Evolutionary conservation across 2,113 vertebrate genomes (phyloP).

Genomic region (Corvus moneduloides): DNA sequence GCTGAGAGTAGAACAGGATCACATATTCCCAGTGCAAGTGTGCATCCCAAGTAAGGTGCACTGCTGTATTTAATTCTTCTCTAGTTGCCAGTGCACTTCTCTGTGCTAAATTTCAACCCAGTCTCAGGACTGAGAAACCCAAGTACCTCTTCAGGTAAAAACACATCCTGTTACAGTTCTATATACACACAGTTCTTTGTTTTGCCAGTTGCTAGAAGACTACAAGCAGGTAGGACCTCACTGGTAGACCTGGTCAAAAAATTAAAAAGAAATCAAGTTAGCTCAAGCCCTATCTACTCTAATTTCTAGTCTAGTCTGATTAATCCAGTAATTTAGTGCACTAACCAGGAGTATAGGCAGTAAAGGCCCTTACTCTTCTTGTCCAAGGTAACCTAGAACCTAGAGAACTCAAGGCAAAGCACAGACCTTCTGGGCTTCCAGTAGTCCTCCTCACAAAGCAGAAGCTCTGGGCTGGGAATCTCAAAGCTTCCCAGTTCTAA

Average conservation of each 20-base stretch:
- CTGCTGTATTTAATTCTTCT: background rate
- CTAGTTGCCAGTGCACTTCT: background rate
- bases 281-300: background rate
- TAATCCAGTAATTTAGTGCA: background rate
- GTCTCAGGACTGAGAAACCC: background rate
- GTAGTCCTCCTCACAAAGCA: background rate
- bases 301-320: background rate
- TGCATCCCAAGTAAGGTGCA: background rate
- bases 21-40: background rate
- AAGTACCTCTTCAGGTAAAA: background rate
- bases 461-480: background rate
- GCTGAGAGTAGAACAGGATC: background rate
- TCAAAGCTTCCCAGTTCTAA: background rate
- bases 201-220: background rate
- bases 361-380: background rate
- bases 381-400: background rate
- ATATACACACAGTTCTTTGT: background rate
- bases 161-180: background rate
- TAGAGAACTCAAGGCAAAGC: background rate
- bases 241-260: background rate
- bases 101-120: background rate
- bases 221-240: background rate
- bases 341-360: background rate
- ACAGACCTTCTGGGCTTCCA: background rate
- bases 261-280: background rate